Conservation (phyloP, 2,888 invertebrate genomes). For the Lasioglossum villosulum region DNA sequence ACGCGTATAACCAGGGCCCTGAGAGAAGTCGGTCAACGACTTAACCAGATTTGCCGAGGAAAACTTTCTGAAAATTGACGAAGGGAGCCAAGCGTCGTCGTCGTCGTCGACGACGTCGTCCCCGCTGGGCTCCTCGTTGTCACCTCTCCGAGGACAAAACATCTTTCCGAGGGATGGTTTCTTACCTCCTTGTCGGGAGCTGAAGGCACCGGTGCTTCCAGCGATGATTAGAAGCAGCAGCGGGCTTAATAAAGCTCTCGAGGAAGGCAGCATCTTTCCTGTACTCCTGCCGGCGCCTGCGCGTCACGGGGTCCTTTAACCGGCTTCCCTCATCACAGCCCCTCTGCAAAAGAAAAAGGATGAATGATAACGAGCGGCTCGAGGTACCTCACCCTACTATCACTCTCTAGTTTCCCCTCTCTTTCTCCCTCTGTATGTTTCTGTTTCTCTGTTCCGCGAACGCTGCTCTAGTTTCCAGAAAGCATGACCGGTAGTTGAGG, state of each 20-base stretch:
- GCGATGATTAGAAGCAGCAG: conserved; percentile 82
- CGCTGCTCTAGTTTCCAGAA: background rate
- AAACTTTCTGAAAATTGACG: conserved; percentile 56
- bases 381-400: background rate
- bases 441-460: background rate
- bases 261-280: conserved; percentile 82
- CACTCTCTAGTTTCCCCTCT: background rate
- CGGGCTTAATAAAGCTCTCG: conserved; percentile 78
- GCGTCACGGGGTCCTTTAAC: conserved; percentile 78
- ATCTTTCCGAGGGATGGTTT: conserved; percentile 43
- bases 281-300: conserved; percentile 78
- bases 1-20: conserved; percentile 5
- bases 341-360: conserved; percentile 73
- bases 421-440: background rate
- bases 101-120: background rate
- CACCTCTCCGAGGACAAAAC: conserved; percentile 47
- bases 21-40: conserved; percentile 52
- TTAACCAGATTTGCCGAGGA: conserved; percentile 48
- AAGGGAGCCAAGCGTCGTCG: background rate
- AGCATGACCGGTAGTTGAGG: background rate
- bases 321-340: conserved; percentile 83
- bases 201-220: conserved; percentile 79
- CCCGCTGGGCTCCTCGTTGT: conserved; percentile 15
- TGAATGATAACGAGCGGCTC: conserved; percentile 35
- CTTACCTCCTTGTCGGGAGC: conserved; percentile 80